These are phyloP conservation scores for Patella vulgata DNA, from an alignment of 1,140 invertebrate genomes.

Conservation along the genomic window DNA sequence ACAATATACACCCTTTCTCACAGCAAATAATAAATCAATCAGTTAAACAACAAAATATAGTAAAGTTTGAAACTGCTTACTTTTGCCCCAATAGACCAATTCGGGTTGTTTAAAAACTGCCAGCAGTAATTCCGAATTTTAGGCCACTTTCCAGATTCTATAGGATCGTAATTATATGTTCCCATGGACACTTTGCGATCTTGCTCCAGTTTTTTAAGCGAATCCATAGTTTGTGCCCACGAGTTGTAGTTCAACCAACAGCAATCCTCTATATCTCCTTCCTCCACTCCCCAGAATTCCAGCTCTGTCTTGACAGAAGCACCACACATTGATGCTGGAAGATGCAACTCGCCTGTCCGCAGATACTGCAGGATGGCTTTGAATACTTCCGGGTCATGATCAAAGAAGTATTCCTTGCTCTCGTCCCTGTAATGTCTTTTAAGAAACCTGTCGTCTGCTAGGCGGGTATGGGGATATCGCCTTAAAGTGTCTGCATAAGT, in stretches of 20 bases:
- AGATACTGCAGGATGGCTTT: conserved; percentile 54
- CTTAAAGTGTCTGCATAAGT: conserved; percentile 42
- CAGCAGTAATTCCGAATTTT: too few relatives aligned
- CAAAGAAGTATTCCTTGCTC: conserved; percentile 71
- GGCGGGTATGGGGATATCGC: conserved; percentile 25
- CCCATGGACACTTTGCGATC: conserved; percentile 32
- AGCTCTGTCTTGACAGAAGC: conserved; percentile 49
- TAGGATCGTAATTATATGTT: too few relatives aligned
- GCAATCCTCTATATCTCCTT: conserved; percentile 45
- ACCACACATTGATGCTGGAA: conserved; percentile 57
- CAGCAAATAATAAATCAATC: too few relatives aligned
- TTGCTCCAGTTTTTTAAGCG: conserved; percentile 37
- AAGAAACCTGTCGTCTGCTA: conserved; percentile 42
- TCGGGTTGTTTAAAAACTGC: too few relatives aligned
- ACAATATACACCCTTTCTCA: too few relatives aligned
- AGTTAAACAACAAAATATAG: too few relatives aligned
- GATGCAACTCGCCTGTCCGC: conserved; percentile 57
- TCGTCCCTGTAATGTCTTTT: conserved; percentile 69
- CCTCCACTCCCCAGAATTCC: conserved; percentile 47
- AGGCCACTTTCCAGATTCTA: too few relatives aligned
- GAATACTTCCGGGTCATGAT: conserved; percentile 50
- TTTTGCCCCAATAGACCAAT: too few relatives aligned
- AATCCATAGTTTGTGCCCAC: conserved; percentile 38
- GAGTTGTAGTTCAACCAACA: conserved; percentile 47
- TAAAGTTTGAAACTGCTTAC: too few relatives aligned